phyloP scores from a whole-genome alignment of 2,888 invertebrate species.

The Agrotis clavis region DNA sequence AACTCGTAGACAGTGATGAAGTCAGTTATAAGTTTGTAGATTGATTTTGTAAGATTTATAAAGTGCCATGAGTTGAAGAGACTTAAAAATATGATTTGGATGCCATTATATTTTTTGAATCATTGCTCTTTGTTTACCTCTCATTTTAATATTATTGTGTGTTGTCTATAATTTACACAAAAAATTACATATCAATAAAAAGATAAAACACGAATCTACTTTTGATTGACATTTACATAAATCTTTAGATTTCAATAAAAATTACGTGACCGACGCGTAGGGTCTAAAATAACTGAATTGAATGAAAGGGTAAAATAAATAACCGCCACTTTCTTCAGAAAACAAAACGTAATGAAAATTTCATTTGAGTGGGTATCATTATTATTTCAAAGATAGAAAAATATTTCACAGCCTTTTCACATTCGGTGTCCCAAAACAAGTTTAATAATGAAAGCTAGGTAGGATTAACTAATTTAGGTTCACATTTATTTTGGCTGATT shows the following conservation, averaged over 20 bases:
- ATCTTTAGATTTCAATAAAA: conserved; percentile 6
- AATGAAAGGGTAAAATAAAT: not conserved
- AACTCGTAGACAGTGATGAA: conserved; percentile 62
- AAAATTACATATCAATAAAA: not conserved
- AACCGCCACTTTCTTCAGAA: not conserved
- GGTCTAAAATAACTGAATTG: not conserved
- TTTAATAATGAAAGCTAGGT: not conserved
- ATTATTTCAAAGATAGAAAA: conserved; percentile 3
- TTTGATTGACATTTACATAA: conserved; percentile 9
- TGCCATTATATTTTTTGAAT: conserved; percentile 1
- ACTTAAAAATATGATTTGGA: not conserved
- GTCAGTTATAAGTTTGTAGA: conserved; percentile 60
- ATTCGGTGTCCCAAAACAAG: not conserved
- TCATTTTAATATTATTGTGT: not conserved
- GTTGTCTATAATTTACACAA: too few species aligned
- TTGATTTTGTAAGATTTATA: conserved; percentile 2
- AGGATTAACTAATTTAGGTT: not conserved
- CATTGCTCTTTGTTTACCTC: conserved; percentile 9
- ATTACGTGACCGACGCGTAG: not conserved
- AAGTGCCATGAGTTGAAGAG: not conserved
- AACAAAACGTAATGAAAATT: not conserved
- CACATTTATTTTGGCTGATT: not conserved
- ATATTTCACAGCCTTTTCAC: not conserved
- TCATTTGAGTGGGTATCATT: not conserved
- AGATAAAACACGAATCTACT: not conserved